Conservation (phyloP, 2,888 invertebrate species). For the Heliconius aoede region DNA sequence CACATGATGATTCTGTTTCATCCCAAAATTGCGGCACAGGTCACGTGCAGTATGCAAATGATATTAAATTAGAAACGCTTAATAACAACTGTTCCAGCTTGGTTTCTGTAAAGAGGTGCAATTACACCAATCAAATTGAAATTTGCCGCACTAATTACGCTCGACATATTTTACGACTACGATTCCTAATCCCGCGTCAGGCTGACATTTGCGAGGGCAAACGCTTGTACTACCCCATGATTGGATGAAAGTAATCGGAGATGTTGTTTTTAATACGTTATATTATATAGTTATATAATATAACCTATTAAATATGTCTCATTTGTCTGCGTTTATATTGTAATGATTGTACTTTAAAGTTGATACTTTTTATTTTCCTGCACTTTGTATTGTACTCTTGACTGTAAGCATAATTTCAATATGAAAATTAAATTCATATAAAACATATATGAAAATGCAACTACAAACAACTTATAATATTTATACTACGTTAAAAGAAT, state of each 20-base stretch:
- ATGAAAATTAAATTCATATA: too few species aligned
- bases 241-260: conserved; percentile 20
- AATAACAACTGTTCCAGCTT: conserved; percentile 80
- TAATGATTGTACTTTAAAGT: neutral
- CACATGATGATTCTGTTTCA: conserved; percentile 24
- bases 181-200: conserved; percentile 59
- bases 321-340: neutral
- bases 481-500: too few species aligned
- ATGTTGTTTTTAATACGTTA: conserved; percentile 6
- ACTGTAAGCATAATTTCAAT: neutral
- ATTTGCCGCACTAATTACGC: conserved; percentile 80
- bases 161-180: conserved; percentile 72
- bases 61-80: conserved; percentile 83
- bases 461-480: neutral
- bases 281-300: neutral
- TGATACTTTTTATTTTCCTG: neutral
- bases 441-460: too few species aligned
- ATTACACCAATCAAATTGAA: conserved; percentile 83
- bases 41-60: conserved; percentile 82
- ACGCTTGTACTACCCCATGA: conserved; percentile 41
- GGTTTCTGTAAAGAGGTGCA: conserved; percentile 79
- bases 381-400: neutral
- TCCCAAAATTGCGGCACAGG: conserved; percentile 53
- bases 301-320: too few species aligned
- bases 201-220: conserved; percentile 56